Conservation (phyloP, 2,888 invertebrate species). For the Resseliella maxima region DNA sequence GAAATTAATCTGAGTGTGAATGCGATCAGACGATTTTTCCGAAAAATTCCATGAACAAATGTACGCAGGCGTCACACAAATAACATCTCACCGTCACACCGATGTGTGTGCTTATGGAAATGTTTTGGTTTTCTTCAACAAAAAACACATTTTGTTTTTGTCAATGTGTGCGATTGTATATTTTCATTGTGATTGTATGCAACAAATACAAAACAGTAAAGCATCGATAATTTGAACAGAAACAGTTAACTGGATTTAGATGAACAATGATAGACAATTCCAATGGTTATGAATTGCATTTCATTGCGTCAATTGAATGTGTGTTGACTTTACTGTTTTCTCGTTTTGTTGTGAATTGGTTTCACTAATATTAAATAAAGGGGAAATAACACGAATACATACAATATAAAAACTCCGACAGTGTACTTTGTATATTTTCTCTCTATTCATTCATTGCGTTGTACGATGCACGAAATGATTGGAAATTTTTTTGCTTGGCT, state of each 20-base stretch:
- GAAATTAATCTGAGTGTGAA: conserved; percentile 8
- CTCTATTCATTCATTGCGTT: conserved; percentile 2
- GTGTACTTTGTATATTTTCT: not conserved
- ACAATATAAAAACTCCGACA: not conserved
- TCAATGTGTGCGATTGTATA: not conserved
- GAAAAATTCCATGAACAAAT: conserved; percentile 52
- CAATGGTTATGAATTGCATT: too few species aligned
- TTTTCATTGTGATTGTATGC: not conserved
- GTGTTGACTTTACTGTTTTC: not conserved
- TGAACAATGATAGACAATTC: too few species aligned
- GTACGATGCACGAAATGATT: not conserved
- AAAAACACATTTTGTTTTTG: too few species aligned
- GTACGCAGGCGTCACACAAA: conserved; percentile 25
- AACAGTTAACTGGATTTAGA: too few species aligned
- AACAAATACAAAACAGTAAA: not conserved
- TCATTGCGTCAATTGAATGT: too few species aligned
- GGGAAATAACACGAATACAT: too few species aligned
- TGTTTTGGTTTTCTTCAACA: not conserved
- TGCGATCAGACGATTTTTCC: not conserved
- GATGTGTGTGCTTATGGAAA: conserved; percentile 16
- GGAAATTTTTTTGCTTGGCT: conserved; percentile 5
- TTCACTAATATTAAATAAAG: not conserved
- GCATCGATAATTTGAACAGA: too few species aligned
- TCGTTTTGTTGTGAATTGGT: too few species aligned
- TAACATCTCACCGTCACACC: too few species aligned